Percentiles rank a stretch among this genome's conserved stretches.
These are phyloP conservation scores for Chionis minor DNA, from an alignment of 2,113 vertebrate species.

Conservation along the genomic window DNA sequence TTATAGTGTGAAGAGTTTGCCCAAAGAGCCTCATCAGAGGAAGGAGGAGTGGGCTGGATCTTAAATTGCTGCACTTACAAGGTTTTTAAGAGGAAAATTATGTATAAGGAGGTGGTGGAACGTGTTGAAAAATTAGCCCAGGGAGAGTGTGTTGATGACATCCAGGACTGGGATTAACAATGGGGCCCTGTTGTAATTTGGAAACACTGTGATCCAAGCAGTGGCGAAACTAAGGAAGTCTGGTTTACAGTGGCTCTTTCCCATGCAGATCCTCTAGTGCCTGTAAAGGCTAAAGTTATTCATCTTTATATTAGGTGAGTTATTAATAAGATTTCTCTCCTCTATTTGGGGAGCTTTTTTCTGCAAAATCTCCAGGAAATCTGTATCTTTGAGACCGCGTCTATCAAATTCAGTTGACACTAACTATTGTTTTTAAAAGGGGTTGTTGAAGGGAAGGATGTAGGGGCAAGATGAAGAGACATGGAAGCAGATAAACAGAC, in stretches of 20 bases:
- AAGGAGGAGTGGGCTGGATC: background rate
- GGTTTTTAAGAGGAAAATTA: background rate
- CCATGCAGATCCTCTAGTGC: background rate
- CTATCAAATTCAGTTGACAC: background rate
- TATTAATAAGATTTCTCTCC: background rate
- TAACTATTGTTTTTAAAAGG: background rate
- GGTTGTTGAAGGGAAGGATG: background rate
- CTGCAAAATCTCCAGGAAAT: background rate
- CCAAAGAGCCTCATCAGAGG: background rate
- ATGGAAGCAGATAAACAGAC: background rate
- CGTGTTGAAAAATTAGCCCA: conserved; percentile 9
- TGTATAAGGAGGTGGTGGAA: background rate
- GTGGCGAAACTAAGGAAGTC: background rate
- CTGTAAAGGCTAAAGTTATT: background rate
- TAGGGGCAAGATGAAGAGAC: background rate
- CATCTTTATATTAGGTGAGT: background rate
- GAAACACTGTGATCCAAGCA: background rate
- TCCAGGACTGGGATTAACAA: conserved; percentile 1
- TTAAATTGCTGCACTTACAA: background rate
- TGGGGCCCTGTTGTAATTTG: background rate
- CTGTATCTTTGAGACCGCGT: background rate
- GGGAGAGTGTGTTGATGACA: background rate
- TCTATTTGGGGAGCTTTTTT: no score
- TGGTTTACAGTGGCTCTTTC: background rate
- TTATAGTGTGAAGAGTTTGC: background rate